Evolutionary conservation across 2,113 vertebrate genomes (phyloP).

Genomic region (Scolopax mira): DNA sequence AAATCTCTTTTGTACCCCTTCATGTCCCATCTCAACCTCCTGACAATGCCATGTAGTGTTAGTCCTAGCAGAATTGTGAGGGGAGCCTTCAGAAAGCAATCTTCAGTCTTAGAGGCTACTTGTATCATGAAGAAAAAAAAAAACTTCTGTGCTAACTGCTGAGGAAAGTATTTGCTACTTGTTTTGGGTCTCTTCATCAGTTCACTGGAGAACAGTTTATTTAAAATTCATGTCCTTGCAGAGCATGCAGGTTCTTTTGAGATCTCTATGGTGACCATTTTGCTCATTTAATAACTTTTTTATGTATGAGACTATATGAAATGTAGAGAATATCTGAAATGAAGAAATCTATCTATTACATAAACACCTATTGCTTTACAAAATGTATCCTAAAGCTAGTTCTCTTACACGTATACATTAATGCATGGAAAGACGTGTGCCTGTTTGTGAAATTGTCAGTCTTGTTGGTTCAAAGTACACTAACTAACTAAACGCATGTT

Average conservation of each 20-base stretch:
- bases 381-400: background rate
- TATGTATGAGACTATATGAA: background rate
- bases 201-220: background rate
- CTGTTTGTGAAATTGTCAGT: background rate
- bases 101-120: background rate
- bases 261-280: background rate
- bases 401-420: background rate
- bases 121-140: background rate
- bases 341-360: background rate
- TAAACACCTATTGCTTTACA: background rate
- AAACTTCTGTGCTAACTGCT: background rate
- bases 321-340: background rate
- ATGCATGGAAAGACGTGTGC: fast-evolving
- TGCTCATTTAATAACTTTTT: background rate
- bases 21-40: background rate
- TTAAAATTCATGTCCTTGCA: background rate
- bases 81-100: background rate
- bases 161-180: background rate
- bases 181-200: background rate
- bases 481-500: background rate
- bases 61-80: background rate
- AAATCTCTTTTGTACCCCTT: background rate
- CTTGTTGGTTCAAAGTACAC: background rate
- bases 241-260: background rate
- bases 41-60: background rate